These are phyloP conservation scores for Anabas testudineus DNA, from an alignment of 2,797 vertebrate species.

Conservation along the genomic window DNA sequence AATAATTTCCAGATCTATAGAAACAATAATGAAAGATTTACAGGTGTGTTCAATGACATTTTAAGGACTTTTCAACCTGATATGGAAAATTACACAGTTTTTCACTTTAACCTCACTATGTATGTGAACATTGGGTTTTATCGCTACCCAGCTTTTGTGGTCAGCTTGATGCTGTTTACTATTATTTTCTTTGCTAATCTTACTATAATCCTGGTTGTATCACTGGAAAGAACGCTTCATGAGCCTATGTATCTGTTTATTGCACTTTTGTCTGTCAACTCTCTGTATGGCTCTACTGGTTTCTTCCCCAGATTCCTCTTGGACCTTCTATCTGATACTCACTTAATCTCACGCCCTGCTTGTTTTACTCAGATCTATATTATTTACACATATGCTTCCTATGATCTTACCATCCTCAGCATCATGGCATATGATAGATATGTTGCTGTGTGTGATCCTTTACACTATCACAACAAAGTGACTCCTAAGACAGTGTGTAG, in stretches of 20 bases:
- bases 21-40: no score
- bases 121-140: constrained; percentile 41
- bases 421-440: constrained; percentile 15
- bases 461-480: constrained; percentile 56
- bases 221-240: constrained; percentile 24
- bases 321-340: constrained; percentile 55
- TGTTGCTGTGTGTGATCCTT: constrained; percentile 56
- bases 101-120: constrained; percentile 37
- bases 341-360: constrained; percentile 47
- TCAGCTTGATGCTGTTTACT: constrained; percentile 32
- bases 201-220: constrained; percentile 29
- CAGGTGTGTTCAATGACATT: no score
- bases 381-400: constrained; percentile 35
- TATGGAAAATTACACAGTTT: constrained; percentile 23
- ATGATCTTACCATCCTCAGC: constrained; percentile 44
- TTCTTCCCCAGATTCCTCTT: constrained; percentile 30
- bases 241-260: constrained; percentile 59
- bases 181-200: constrained; percentile 49
- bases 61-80: background rate
- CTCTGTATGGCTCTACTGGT: constrained; percentile 31
- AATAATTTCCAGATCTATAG: no score
- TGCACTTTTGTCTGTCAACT: constrained; percentile 40
- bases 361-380: constrained; percentile 56
- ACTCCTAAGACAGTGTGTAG: background rate
- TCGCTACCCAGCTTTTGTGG: constrained; percentile 33